phyloP scores from a whole-genome alignment of 2,888 invertebrate species.

The Phorcus lineatus region DNA sequence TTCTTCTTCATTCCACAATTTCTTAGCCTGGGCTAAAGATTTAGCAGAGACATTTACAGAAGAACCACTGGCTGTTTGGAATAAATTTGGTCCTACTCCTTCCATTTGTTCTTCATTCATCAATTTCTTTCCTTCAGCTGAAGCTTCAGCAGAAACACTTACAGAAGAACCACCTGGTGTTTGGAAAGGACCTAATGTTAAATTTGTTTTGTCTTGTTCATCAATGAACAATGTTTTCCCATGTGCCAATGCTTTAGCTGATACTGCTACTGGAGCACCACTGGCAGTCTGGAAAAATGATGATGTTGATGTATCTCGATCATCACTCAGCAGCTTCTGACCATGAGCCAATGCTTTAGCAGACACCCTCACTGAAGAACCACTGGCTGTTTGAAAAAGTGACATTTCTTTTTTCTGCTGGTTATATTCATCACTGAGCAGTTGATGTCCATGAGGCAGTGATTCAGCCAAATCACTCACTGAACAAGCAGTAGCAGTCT shows the following conservation, averaged over 20 bases:
- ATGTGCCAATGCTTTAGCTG: not conserved
- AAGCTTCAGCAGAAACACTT: not conserved
- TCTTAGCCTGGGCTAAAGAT: not conserved
- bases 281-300: constrained; percentile 24
- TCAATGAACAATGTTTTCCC: not conserved
- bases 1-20: not conserved
- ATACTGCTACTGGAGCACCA: not conserved
- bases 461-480: constrained; percentile 40
- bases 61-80: not conserved
- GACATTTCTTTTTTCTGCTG: too few relatives aligned
- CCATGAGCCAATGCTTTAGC: constrained; percentile 43
- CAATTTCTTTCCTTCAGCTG: not conserved
- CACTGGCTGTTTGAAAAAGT: constrained; percentile 45
- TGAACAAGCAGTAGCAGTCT: constrained; percentile 40
- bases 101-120: not conserved
- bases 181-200: constrained; percentile 24
- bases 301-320: constrained; percentile 29
- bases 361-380: constrained; percentile 38
- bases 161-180: not conserved
- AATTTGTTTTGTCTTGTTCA: constrained; percentile 27
- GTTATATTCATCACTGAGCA: constrained; percentile 41
- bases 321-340: constrained; percentile 36
- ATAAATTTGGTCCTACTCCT: not conserved
- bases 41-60: constrained; percentile 23
- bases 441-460: constrained; percentile 40